Conservation (phyloP, 2,888 invertebrate species). For the Pediacus dermestoides region DNA sequence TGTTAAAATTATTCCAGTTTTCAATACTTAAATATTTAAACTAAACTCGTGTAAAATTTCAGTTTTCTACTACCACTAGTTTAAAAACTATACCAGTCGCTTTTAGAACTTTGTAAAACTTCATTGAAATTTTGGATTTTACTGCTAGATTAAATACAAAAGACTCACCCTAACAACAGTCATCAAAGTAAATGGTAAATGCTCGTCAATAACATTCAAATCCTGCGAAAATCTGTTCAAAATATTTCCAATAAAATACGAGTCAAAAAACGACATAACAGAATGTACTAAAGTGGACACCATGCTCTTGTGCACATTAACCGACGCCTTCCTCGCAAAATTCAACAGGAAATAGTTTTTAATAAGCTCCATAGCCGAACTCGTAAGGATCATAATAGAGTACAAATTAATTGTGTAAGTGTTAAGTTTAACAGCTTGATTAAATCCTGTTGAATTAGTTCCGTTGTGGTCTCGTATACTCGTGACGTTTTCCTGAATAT, state of each 20-base stretch:
- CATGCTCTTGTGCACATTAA: conserved; percentile 36
- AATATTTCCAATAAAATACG: conserved; percentile 39
- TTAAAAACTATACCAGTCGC: no score
- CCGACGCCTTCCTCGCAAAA: conserved; percentile 30
- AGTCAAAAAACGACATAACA: conserved; percentile 38
- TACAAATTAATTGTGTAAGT: conserved; percentile 30
- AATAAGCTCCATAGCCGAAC: conserved; percentile 30
- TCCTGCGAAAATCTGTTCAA: conserved; percentile 41
- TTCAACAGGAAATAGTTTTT: conserved; percentile 30
- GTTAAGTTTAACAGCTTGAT: conserved; percentile 8
- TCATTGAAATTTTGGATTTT: not conserved
- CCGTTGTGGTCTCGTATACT: conserved; percentile 12
- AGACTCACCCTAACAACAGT: not conserved
- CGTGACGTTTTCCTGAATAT: conserved; percentile 25
- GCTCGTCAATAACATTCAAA: conserved; percentile 35
- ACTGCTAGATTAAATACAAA: not conserved
- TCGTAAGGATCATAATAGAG: conserved; percentile 29
- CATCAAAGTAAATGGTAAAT: conserved; percentile 23
- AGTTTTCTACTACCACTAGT: no score
- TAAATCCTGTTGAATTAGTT: conserved; percentile 10
- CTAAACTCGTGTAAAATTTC: no score
- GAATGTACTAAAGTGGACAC: conserved; percentile 30
- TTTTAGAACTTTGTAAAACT: no score
- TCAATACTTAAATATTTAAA: no score
- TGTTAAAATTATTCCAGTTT: no score